A percentile compares a stretch with the other conserved stretches of the same genome.
Conservation (phyloP, 2,113 vertebrate species). For the human region GRCh38 chr7:51233001-51233500, state of each 20-base stretch:
- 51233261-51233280: neutral
- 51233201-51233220: neutral
- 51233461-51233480: constrained; percentile 24
- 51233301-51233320: neutral
- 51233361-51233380: neutral
- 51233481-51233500: neutral
- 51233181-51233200: neutral
- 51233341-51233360: neutral
- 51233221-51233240: neutral
- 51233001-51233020: neutral
- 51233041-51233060: neutral
- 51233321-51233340: neutral
- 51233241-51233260: neutral
- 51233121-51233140: neutral
- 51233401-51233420: neutral
- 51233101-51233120: neutral
- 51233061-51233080: neutral
- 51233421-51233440: neutral
- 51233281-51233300: neutral
- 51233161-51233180: neutral
- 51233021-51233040: neutral
- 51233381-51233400: neutral
- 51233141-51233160: rapidly evolving
- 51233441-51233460: constrained; percentile 15
- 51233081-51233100: neutral